Base-by-base conservation (phyloP, 2,797 vertebrate genomes). In the Gobionotothen gibberifrons region DNA sequence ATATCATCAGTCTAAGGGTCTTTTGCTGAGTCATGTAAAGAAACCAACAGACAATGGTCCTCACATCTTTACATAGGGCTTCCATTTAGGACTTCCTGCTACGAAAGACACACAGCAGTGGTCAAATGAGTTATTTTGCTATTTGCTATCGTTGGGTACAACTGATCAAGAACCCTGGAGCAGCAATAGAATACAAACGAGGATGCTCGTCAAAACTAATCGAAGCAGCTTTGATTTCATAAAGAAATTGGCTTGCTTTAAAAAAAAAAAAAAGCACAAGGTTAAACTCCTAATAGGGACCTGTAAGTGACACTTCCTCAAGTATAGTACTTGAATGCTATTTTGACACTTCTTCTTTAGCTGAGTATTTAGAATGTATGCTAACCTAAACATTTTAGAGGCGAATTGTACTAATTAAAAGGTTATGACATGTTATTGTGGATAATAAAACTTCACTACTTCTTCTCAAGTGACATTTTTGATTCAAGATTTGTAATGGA, bases 1-100 rank as follows among this genome's bases (percentile, higher is more conserved):
- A 19, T 39, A 83, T 74, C 68, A 77, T 19, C 57, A 36, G 83
- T 72, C 70, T 85, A 88, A 89, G 82, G 19, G 83, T 86, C 84
- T 90, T 91, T 86, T 76, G 76, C 43, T 4, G 16, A 77, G 78
- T 87, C 89, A 87, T 64, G 76, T 32, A 13, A 19, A 51, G 46
- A 60, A 64, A 72, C 43, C 48, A 59, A 47, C 57, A 65, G 79
- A 75, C 56, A 58, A 1, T 29, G 46, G 42, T 53, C 55, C 46
- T 52, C 14, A 56, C 0, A 8, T 58, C 29, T 62, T 59, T 59
- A 81, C 83, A 75, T 11, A 60, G 72, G 75, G 74, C 32, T 6
- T 26, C 57, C 59, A 72, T 17, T 32, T 36, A 56, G 57, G 44
- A 46, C 43, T 44, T 74, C 69, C 58, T 29, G 61, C 65, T 47